Evolutionary conservation across 2,888 invertebrate species (phyloP).

Genomic region (Lagria hirta): DNA sequence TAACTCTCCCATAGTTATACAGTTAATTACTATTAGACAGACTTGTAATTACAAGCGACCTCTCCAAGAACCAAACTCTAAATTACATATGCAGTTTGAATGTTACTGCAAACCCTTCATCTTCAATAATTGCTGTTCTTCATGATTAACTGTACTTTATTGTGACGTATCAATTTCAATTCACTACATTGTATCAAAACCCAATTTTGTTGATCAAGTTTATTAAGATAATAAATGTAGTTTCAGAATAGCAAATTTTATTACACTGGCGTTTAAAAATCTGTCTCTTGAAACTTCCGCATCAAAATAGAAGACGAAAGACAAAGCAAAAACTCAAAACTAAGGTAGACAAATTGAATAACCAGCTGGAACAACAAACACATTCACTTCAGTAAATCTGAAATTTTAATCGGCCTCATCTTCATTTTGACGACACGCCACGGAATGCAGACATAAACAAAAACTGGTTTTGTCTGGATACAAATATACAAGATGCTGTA

Average conservation of each 20-base stretch:
- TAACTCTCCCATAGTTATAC: conserved; percentile 8
- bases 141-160: conserved; percentile 14
- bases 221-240: no score
- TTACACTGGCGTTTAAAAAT: no score
- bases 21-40: conserved; percentile 10
- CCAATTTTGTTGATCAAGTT: no score
- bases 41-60: conserved; percentile 16
- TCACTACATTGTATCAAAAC: no score
- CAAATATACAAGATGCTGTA: conserved; percentile 21
- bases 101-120: conserved; percentile 15
- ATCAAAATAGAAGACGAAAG: no score
- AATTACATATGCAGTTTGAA: conserved; percentile 16
- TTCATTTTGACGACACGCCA: conserved; percentile 33
- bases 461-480: conserved; percentile 33
- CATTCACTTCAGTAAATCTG: conserved; percentile 22
- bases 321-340: no score
- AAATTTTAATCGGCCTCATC: conserved; percentile 33
- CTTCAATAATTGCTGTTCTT: conserved; percentile 16
- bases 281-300: no score
- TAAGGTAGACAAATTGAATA: conserved; percentile 20
- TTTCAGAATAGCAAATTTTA: no score
- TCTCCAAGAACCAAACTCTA: conserved; percentile 11
- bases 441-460: conserved; percentile 33
- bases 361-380: conserved; percentile 17
- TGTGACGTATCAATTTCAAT: conserved; percentile 12